Conservation (phyloP, 2,888 invertebrate species). For the Lasioglossum figueresi region DNA sequence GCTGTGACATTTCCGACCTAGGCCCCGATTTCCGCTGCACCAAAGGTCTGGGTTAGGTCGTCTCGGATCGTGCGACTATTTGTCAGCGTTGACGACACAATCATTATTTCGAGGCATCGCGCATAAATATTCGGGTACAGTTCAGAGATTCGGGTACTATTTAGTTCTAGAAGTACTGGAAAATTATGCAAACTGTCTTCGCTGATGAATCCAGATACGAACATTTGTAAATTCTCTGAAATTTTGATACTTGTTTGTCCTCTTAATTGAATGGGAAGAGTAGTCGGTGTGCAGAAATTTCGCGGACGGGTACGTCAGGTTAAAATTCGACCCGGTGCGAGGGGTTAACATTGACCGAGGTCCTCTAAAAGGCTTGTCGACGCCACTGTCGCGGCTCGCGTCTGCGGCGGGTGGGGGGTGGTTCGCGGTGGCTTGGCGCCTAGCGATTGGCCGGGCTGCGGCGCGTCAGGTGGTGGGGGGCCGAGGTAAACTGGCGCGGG, state of each 20-base stretch:
- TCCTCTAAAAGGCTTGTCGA: slow-evolving; percentile 9
- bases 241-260: too few relatives aligned
- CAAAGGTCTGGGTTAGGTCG: not conserved
- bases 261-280: too few relatives aligned
- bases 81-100: too few relatives aligned
- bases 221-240: not conserved
- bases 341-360: slow-evolving; percentile 40
- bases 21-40: not conserved
- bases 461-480: slow-evolving; percentile 51
- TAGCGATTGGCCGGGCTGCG: slow-evolving; percentile 59
- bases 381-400: slow-evolving; percentile 46
- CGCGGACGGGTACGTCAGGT: not conserved
- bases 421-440: slow-evolving; percentile 21
- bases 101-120: too few relatives aligned
- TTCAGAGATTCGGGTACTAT: too few relatives aligned
- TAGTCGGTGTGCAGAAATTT: not conserved
- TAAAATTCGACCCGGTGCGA: not conserved
- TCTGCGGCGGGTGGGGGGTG: slow-evolving; percentile 3
- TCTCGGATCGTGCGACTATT: too few relatives aligned
- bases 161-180: too few relatives aligned
- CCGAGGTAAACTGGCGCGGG: slow-evolving; percentile 34
- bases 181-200: too few relatives aligned
- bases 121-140: too few relatives aligned
- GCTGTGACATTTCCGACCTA: not conserved
- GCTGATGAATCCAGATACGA: too few relatives aligned